Percentiles rank a stretch among this genome's conserved stretches.
Conservation (phyloP, 2,113 vertebrate genomes). For the Rutilus rutilus region DNA sequence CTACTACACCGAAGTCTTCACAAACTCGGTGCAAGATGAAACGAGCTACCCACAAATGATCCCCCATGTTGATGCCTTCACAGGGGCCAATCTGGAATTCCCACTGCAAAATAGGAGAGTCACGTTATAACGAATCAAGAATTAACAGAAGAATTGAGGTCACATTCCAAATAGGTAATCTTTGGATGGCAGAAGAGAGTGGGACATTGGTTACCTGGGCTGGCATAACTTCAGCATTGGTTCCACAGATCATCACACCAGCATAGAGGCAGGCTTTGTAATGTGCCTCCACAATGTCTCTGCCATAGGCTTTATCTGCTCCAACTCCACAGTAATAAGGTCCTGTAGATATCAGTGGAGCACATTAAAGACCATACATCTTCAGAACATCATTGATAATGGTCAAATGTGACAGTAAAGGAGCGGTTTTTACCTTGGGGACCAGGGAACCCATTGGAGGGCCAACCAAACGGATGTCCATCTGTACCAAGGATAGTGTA, state of each 20-base stretch:
- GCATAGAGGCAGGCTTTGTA: slow-evolving; percentile 94
- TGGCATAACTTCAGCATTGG: slow-evolving; percentile 97
- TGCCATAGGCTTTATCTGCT: slow-evolving; percentile 91
- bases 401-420: neutral
- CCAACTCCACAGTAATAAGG: slow-evolving; percentile 97
- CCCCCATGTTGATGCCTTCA: slow-evolving; percentile 90
- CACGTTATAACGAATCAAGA: neutral
- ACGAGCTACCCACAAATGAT: slow-evolving; percentile 91
- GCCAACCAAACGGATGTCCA: slow-evolving; percentile 95
- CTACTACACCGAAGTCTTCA: slow-evolving; percentile 91
- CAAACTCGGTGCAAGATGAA: slow-evolving; percentile 94
- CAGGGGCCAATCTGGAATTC: slow-evolving; percentile 92
- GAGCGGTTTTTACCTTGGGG: slow-evolving; percentile 83
- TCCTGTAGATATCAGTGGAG: slow-evolving; percentile 70
- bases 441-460: slow-evolving; percentile 94
- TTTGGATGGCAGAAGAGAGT: neutral
- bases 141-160: neutral
- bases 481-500: slow-evolving; percentile 92
- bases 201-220: slow-evolving; percentile 84
- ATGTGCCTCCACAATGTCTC: slow-evolving; percentile 93
- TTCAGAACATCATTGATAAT: neutral
- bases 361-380: neutral
- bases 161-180: neutral
- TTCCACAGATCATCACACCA: slow-evolving; percentile 89
- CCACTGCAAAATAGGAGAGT: slow-evolving; percentile 76